These are phyloP conservation scores for Desmodus rotundus DNA, from an alignment of 2,113 vertebrate species.

Conservation along the genomic window DNA sequence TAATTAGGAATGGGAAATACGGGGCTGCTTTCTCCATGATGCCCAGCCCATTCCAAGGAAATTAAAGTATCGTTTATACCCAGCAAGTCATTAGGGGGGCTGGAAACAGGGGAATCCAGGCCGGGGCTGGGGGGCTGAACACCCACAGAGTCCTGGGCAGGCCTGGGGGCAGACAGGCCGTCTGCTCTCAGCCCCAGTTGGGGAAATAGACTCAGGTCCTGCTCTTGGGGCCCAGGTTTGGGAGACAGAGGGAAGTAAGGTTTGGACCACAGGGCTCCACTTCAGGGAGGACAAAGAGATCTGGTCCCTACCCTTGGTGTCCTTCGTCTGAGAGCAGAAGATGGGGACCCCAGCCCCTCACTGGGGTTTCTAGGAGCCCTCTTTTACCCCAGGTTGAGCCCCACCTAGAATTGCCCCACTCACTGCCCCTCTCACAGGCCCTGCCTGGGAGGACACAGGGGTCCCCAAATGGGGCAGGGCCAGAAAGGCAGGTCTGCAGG, in stretches of 20 bases:
- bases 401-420: neutral
- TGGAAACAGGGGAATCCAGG: rapidly evolving
- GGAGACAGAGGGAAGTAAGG: no score
- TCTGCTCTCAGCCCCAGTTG: neutral
- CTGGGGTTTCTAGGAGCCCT: neutral
- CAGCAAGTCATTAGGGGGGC: neutral
- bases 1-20: slow-evolving; percentile 17
- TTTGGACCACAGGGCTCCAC: no score
- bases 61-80: slow-evolving; percentile 47
- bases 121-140: neutral
- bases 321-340: neutral
- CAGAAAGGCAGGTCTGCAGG: neutral
- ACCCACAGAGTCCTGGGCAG: neutral
- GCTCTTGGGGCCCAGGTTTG: neutral
- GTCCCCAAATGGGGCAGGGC: neutral
- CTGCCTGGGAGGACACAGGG: neutral
- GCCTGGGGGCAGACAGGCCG: neutral
- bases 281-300: neutral
- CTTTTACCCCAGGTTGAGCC: neutral
- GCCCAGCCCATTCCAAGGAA: neutral
- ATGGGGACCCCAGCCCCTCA: neutral
- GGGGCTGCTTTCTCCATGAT: neutral
- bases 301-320: neutral
- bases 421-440: neutral
- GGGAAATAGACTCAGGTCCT: neutral